phyloP scores from a whole-genome alignment of 2,113 vertebrate species.

The Corythoichthys haematopterus region DNA sequence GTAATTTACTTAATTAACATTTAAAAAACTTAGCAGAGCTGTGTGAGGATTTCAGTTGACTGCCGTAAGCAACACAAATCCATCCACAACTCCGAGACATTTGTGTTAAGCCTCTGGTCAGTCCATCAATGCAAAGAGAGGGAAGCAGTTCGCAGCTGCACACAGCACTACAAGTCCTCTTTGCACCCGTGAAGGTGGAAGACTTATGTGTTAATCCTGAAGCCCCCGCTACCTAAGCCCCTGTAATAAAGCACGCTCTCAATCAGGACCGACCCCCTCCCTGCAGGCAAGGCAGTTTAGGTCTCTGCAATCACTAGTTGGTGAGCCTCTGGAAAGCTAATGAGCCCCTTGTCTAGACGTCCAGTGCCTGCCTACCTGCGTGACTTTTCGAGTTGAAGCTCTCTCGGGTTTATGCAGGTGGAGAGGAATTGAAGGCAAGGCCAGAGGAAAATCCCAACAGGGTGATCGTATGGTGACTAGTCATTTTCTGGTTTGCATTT shows the following conservation, averaged over 20 bases:
- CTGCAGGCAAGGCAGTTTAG: slow-evolving; percentile 57
- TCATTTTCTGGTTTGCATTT: slow-evolving; percentile 45
- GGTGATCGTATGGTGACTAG: slow-evolving; percentile 55
- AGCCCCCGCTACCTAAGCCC: slow-evolving; percentile 59
- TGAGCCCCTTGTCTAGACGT: slow-evolving; percentile 72
- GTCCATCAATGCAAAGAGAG: slow-evolving; percentile 69
- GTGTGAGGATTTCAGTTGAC: slow-evolving; percentile 60
- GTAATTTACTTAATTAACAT: slow-evolving; percentile 68
- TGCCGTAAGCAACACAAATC: slow-evolving; percentile 66
- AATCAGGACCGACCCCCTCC: slow-evolving; percentile 73
- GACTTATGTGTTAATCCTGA: slow-evolving; percentile 69
- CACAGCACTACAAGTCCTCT: slow-evolving; percentile 55
- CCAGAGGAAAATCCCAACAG: slow-evolving; percentile 46
- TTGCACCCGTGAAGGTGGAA: slow-evolving; percentile 69
- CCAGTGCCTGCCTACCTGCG: slow-evolving; percentile 64
- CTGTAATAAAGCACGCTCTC: slow-evolving; percentile 75
- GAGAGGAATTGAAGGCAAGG: slow-evolving; percentile 59
- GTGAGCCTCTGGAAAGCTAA: slow-evolving; percentile 74
- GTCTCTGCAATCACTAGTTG: slow-evolving; percentile 70
- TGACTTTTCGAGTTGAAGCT: slow-evolving; percentile 35
- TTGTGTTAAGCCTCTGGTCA: slow-evolving; percentile 67
- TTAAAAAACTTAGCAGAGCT: slow-evolving; percentile 51
- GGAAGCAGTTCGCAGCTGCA: slow-evolving; percentile 59
- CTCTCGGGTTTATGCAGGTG: slow-evolving; percentile 55
- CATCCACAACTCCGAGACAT: slow-evolving; percentile 57